phyloP scores from a whole-genome alignment of 2,888 invertebrate genomes.

The Tuberolachnus salignus region DNA sequence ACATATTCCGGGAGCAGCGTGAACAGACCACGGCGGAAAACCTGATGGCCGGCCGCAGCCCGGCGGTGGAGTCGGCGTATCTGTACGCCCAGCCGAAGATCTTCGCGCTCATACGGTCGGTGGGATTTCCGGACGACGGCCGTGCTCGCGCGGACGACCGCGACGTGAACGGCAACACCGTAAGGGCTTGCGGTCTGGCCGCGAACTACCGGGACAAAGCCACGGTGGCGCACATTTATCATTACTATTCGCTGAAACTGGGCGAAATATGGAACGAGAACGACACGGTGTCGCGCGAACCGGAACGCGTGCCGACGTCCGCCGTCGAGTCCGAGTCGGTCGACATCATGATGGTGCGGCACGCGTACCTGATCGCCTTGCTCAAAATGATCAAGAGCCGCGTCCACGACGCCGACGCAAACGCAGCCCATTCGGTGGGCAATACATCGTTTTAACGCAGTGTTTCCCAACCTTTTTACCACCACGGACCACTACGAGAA shows the following conservation, averaged over 20 bases:
- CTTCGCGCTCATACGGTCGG: background rate
- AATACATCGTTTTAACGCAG: background rate
- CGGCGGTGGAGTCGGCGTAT: conserved; percentile 11
- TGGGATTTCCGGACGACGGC: background rate
- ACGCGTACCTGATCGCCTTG: background rate
- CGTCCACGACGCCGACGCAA: background rate
- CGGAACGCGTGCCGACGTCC: background rate
- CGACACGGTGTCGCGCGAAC: background rate
- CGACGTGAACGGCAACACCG: background rate
- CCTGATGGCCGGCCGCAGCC: background rate
- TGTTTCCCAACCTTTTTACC: no score
- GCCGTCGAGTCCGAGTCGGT: conserved; percentile 4
- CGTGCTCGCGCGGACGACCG: background rate
- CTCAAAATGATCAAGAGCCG: background rate
- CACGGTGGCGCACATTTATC: conserved; percentile 29
- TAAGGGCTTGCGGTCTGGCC: conserved; percentile 12
- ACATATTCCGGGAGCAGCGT: conserved; percentile 13
- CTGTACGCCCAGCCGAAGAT: conserved; percentile 32
- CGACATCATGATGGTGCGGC: background rate
- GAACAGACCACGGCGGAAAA: background rate
- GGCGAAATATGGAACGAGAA: conserved; percentile 35
- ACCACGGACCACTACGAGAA: no score
- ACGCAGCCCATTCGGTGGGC: background rate
- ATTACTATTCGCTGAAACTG: conserved; percentile 32
- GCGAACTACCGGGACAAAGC: background rate